Evolutionary conservation across 2,797 vertebrate species (phyloP).

Genomic region (Silurus aristotelis): DNA sequence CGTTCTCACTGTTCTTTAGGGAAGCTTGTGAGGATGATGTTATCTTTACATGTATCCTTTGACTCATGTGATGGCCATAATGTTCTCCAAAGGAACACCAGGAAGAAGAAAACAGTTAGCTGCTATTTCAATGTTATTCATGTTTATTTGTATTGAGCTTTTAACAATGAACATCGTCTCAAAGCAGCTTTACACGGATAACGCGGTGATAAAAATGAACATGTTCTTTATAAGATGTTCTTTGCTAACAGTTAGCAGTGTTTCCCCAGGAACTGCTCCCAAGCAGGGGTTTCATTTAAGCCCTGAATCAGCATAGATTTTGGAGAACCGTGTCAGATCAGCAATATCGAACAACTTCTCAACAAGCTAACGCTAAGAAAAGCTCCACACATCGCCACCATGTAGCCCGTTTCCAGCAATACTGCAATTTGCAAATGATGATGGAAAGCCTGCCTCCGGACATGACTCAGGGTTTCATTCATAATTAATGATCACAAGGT

Average conservation of each 20-base stretch:
- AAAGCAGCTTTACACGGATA: too few relatives aligned
- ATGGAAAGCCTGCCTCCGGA: conserved; percentile 38
- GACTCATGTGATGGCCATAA: background rate
- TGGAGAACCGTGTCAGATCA: conserved; percentile 46
- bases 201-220: too few relatives aligned
- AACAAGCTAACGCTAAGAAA: conserved; percentile 40
- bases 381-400: conserved; percentile 27
- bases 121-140: conserved; percentile 10
- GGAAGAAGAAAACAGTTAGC: conserved; percentile 21
- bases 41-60: background rate
- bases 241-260: conserved; percentile 14
- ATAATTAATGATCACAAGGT: conserved; percentile 53
- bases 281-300: conserved; percentile 27
- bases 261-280: conserved; percentile 11
- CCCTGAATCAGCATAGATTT: conserved; percentile 44
- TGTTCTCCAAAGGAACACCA: background rate
- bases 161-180: too few relatives aligned
- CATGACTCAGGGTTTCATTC: conserved; percentile 44
- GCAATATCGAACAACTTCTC: conserved; percentile 39
- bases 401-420: conserved; percentile 35
- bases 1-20: conserved; percentile 54
- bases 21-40: background rate
- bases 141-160: too few relatives aligned
- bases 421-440: conserved; percentile 51
- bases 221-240: too few relatives aligned